These are phyloP conservation scores for Stratiomys singularior DNA, from an alignment of 2,888 invertebrate genomes.

Conservation along the genomic window DNA sequence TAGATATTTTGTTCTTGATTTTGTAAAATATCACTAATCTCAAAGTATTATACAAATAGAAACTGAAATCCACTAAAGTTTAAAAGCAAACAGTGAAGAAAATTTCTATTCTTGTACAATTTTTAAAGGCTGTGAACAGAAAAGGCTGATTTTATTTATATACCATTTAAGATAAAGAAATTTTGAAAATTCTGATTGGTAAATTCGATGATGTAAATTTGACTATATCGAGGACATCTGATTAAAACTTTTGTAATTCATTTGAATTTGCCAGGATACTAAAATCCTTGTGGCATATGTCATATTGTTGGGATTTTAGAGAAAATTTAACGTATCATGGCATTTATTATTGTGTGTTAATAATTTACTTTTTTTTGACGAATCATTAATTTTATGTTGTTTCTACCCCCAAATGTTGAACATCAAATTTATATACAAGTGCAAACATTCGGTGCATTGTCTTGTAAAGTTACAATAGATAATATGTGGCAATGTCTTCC, in stretches of 20 bases:
- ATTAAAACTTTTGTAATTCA: constrained; percentile 25
- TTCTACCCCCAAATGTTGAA: constrained; percentile 13
- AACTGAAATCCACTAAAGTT: not conserved
- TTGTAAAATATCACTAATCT: constrained; percentile 27
- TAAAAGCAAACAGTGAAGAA: not conserved
- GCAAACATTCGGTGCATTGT: constrained; percentile 7
- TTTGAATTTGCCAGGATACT: constrained; percentile 14
- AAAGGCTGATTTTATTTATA: constrained; percentile 13
- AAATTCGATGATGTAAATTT: constrained; percentile 28
- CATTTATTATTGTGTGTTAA: constrained; percentile 31
- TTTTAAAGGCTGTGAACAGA: constrained; percentile 34
- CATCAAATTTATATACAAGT: constrained; percentile 5
- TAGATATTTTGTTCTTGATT: constrained; percentile 40
- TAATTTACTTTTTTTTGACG: constrained; percentile 27
- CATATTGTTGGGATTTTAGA: not conserved
- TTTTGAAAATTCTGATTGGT: constrained; percentile 32
- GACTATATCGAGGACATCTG: not conserved
- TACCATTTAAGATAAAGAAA: constrained; percentile 9
- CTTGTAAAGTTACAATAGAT: constrained; percentile 1
- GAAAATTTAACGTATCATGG: not conserved
- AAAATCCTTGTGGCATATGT: not conserved
- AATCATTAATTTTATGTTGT: constrained; percentile 33
- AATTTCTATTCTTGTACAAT: constrained; percentile 41
- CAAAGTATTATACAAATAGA: constrained; percentile 15
- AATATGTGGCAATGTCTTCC: no score